Conservation (phyloP, 1,140 invertebrate species). For the Ceratina calcarata region DNA sequence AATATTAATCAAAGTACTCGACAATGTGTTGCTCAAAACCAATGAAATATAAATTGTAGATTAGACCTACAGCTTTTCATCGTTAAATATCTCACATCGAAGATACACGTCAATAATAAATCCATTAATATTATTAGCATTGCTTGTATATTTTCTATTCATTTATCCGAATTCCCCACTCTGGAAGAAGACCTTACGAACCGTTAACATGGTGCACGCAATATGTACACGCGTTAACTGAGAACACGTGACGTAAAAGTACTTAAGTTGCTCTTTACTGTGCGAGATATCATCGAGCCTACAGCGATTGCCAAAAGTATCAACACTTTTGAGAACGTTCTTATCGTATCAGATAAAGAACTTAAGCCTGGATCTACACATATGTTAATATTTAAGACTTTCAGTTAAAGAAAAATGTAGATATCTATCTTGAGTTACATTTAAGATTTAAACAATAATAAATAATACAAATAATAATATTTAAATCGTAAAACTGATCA, state of each 20-base stretch:
- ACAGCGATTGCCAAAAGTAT: conserved; percentile 59
- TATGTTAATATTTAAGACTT: too few species aligned
- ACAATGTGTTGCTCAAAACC: too few species aligned
- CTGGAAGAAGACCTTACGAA: conserved; percentile 2
- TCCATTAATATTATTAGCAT: too few species aligned
- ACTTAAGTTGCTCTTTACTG: conserved; percentile 51
- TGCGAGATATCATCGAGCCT: conserved; percentile 42
- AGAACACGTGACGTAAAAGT: conserved; percentile 8
- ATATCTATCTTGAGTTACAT: not conserved
- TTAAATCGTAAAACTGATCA: not conserved
- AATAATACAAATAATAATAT: too few species aligned
- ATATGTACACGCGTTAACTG: conserved; percentile 34
- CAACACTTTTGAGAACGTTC: not conserved
- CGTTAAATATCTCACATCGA: too few species aligned
- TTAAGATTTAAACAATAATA: not conserved
- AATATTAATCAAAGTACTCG: too few species aligned
- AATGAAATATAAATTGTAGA: too few species aligned
- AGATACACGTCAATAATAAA: too few species aligned
- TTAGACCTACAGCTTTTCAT: too few species aligned
- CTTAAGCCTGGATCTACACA: too few species aligned
- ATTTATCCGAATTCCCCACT: conserved; percentile 28
- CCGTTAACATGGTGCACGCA: conserved; percentile 39
- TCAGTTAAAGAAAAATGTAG: not conserved
- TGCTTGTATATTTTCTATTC: conserved; percentile 34
- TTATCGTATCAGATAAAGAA: too few species aligned